Percentiles rank a stretch among this genome's conserved stretches.
Evolutionary conservation across 1,140 invertebrate genomes (phyloP).

Genomic region (Musca vetustissima): DNA sequence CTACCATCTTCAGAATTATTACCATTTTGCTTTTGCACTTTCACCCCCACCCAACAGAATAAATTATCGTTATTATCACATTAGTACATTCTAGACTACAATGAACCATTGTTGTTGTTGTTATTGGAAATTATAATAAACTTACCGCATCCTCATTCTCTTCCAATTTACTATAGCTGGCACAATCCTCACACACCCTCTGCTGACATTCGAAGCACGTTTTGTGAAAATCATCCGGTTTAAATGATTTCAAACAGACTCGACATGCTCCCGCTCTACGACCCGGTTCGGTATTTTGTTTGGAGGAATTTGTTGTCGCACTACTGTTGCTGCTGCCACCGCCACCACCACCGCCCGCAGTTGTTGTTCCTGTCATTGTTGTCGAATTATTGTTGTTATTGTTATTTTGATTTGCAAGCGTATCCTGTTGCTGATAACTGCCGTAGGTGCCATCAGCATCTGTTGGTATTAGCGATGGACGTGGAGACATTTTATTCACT

Average conservation of each 20-base stretch:
- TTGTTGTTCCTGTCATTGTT: slow-evolving; percentile 24
- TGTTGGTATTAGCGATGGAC: slow-evolving; percentile 61
- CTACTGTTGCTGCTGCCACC: slow-evolving; percentile 27
- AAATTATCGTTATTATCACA: no score
- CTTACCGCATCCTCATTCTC: slow-evolving; percentile 78
- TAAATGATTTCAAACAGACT: slow-evolving; percentile 83
- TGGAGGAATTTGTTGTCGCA: slow-evolving; percentile 57
- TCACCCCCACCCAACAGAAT: no score
- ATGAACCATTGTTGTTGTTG: no score
- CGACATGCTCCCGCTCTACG: slow-evolving; percentile 76
- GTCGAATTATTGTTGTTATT: slow-evolving; percentile 51
- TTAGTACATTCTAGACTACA: no score
- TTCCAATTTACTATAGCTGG: slow-evolving; percentile 81
- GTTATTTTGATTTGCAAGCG: slow-evolving; percentile 38
- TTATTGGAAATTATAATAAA: no score
- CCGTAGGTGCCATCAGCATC: slow-evolving; percentile 44
- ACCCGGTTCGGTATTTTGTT: slow-evolving; percentile 63
- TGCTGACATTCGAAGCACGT: slow-evolving; percentile 85
- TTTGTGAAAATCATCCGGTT: slow-evolving; percentile 79
- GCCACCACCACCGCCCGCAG: neutral
- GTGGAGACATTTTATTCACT: slow-evolving; percentile 69
- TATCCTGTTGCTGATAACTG: slow-evolving; percentile 44
- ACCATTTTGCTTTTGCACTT: no score
- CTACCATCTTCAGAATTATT: no score
- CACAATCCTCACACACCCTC: slow-evolving; percentile 88